Conservation (phyloP, 2,113 vertebrate species). For the Acrocephalus kingi region DNA sequence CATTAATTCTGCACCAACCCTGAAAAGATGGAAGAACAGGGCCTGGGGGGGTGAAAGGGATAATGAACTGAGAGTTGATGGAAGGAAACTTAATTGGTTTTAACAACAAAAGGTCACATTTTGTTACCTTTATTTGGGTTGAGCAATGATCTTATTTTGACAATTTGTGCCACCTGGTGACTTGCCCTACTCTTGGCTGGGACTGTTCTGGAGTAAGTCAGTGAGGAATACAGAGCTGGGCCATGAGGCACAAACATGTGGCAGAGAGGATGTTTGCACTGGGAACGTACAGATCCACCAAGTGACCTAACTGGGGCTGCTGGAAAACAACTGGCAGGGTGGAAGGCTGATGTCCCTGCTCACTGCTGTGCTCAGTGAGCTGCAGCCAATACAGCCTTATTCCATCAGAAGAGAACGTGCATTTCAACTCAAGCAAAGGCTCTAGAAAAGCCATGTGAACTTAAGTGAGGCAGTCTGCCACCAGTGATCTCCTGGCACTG, state of each 20-base stretch:
- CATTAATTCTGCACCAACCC: constrained; percentile 13
- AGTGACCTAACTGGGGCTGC: not conserved
- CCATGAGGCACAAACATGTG: not conserved
- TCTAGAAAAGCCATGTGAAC: not conserved
- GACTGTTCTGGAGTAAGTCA: not conserved
- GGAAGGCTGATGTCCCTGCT: not conserved
- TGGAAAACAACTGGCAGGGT: not conserved
- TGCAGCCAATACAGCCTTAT: not conserved
- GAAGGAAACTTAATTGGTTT: constrained; percentile 50
- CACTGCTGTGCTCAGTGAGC: not conserved
- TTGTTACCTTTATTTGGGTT: constrained; percentile 41
- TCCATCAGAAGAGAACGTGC: not conserved
- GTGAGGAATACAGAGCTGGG: not conserved
- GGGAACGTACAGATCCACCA: rapidly evolving
- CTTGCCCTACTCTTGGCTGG: not conserved
- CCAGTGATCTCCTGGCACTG: not conserved
- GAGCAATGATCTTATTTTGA: constrained; percentile 20
- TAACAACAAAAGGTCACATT: constrained; percentile 50
- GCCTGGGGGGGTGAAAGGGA: constrained; percentile 38
- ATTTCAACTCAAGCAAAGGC: not conserved
- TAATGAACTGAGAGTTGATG: constrained; percentile 51
- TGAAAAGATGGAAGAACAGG: constrained; percentile 33
- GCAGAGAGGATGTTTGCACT: not conserved
- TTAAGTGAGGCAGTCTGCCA: not conserved
- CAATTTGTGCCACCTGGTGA: not conserved